Conservation (phyloP, 2,797 vertebrate genomes). For the Nyctibius grandis region DNA sequence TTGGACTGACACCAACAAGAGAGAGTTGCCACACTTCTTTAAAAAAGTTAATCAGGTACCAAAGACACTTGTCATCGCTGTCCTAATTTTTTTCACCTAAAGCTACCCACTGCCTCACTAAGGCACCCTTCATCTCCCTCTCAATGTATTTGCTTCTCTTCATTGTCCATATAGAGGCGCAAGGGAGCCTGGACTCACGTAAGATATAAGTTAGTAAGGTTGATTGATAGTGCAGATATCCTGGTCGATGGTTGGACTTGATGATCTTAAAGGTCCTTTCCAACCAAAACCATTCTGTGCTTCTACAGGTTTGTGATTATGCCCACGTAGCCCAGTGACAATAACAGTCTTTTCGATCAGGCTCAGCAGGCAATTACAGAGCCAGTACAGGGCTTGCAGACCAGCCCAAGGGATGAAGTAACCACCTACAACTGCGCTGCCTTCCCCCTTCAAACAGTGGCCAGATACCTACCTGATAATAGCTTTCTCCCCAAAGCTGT, state of each 20-base stretch:
- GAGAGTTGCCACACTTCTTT: not conserved
- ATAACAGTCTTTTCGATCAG: not conserved
- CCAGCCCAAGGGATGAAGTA: not conserved
- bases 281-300: too few species aligned
- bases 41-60: not conserved
- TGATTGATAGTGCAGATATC: not conserved
- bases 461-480: not conserved
- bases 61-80: not conserved
- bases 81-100: not conserved
- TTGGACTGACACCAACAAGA: not conserved
- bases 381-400: not conserved
- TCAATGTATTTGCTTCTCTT: not conserved
- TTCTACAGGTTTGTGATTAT: not conserved
- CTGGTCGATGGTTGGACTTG: too few species aligned
- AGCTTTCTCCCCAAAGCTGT: not conserved
- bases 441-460: rapidly evolving
- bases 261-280: too few species aligned
- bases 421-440: not conserved
- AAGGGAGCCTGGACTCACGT: not conserved
- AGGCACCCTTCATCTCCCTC: rapidly evolving
- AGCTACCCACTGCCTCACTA: not conserved
- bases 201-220: not conserved
- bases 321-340: not conserved
- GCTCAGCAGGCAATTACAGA: not conserved
- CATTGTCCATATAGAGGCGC: not conserved